Evolutionary conservation across 1,140 invertebrate species (phyloP).

Genomic region (Thaumatotibia leucotreta): DNA sequence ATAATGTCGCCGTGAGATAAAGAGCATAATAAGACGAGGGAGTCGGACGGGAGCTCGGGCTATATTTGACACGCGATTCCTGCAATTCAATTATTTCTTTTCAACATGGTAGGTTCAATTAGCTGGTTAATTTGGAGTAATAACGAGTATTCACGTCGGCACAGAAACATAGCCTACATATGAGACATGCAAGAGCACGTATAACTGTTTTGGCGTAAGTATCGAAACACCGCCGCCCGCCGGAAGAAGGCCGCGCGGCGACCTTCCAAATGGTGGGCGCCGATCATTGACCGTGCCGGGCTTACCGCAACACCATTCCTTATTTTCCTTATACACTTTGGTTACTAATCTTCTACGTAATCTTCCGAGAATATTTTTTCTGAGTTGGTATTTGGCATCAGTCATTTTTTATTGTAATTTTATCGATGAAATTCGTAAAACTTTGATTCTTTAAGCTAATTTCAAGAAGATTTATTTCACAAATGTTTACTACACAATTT

Average conservation of each 20-base stretch:
- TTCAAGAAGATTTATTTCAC: too few relatives aligned
- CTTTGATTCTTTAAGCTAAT: too few relatives aligned
- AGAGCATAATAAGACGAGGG: conserved; percentile 29
- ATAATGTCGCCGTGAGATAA: conserved; percentile 59
- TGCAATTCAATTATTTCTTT: conserved; percentile 30
- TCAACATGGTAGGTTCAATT: conserved; percentile 41
- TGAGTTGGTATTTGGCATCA: neutral
- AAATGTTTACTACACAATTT: too few relatives aligned
- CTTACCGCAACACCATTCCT: conserved; percentile 10
- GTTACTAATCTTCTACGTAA: neutral
- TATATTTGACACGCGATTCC: conserved; percentile 41
- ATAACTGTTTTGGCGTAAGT: conserved; percentile 62
- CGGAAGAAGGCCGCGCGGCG: conserved; percentile 68
- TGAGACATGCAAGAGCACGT: conserved; percentile 58
- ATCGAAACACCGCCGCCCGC: conserved; percentile 48
- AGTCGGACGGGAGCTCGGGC: conserved; percentile 26
- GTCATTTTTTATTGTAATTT: too few relatives aligned
- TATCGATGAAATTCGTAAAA: too few relatives aligned
- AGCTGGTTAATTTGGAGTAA: conserved; percentile 53
- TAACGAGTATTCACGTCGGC: conserved; percentile 54
- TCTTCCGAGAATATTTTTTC: neutral
- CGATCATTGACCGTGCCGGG: conserved; percentile 52
- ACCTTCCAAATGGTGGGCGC: conserved; percentile 64
- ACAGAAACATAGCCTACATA: conserved; percentile 69
- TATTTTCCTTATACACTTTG: neutral